Conservation (phyloP, 1,140 invertebrate genomes). For the Orius insidiosus region DNA sequence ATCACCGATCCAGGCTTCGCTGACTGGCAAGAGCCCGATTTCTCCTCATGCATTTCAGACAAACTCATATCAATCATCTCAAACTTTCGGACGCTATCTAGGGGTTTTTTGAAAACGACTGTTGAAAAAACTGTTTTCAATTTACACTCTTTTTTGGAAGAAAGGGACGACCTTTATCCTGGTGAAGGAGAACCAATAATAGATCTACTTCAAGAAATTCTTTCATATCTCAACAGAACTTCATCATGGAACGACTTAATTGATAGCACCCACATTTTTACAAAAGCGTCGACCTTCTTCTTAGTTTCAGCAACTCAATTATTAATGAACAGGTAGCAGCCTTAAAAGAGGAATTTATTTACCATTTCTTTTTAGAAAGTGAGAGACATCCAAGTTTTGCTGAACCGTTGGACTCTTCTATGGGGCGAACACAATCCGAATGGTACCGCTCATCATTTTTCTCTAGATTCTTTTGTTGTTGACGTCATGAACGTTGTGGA, state of each 20-base stretch:
- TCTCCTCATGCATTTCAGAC: conserved; percentile 48
- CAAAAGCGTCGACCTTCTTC: conserved; percentile 14
- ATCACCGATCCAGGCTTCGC: conserved; percentile 30
- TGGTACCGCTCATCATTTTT: conserved; percentile 12
- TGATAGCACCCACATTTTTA: conserved; percentile 14
- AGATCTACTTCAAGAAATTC: conserved; percentile 10
- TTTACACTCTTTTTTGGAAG: conserved; percentile 9
- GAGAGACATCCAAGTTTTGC: conserved; percentile 10
- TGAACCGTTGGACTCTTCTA: conserved; percentile 12
- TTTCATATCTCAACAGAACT: conserved; percentile 14
- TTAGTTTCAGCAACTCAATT: conserved; percentile 11
- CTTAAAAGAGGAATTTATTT: no score
- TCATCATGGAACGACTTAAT: conserved; percentile 10
- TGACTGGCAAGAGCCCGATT: conserved; percentile 53
- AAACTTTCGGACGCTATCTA: conserved; percentile 39
- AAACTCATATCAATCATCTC: conserved; percentile 41
- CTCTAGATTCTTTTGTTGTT: conserved; percentile 12
- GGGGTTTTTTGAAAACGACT: conserved; percentile 33
- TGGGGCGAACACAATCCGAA: conserved; percentile 9
- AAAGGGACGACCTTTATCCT: conserved; percentile 9
- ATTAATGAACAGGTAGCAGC: conserved; percentile 17
- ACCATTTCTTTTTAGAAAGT: conserved; percentile 17
- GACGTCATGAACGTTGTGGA: conserved; percentile 9
- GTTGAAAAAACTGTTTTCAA: conserved; percentile 4
- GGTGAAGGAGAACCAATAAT: conserved; percentile 18